A percentile compares a stretch with the other conserved stretches of the same genome.
Evolutionary conservation across 2,113 vertebrate species (phyloP).

Genomic region (Leuciscus idus): DNA sequence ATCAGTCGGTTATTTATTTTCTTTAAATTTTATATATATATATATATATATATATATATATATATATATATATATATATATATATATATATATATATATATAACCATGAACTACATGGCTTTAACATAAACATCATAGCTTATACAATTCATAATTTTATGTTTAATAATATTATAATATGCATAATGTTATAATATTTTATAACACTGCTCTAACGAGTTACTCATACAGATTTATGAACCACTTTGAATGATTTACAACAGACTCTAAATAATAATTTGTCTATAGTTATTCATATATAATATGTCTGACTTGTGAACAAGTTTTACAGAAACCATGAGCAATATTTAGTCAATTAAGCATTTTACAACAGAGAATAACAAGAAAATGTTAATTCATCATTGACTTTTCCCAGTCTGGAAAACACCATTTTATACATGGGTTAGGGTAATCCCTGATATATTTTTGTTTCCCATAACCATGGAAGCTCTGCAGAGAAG

Average conservation of each 20-base stretch:
- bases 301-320: too few relatives aligned
- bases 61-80: too few relatives aligned
- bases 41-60: too few relatives aligned
- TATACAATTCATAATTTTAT: too few relatives aligned
- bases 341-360: background rate
- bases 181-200: too few relatives aligned
- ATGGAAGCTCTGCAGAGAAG: background rate
- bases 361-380: background rate
- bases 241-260: background rate
- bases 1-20: background rate
- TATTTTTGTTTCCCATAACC: background rate
- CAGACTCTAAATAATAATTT: background rate
- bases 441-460: background rate
- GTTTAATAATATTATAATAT: too few relatives aligned
- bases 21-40: too few relatives aligned
- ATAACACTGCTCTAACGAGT: background rate
- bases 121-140: background rate
- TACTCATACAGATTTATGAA: background rate
- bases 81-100: too few relatives aligned
- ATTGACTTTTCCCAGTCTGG: background rate
- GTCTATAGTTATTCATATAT: too few relatives aligned
- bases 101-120: background rate
- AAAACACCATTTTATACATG: background rate
- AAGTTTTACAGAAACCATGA: background rate
- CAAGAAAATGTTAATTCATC: background rate